Percentiles rank a stretch among this genome's conserved stretches.
phyloP scores from a whole-genome alignment of 2,797 vertebrate genomes.

The Anguilla obscura region DNA sequence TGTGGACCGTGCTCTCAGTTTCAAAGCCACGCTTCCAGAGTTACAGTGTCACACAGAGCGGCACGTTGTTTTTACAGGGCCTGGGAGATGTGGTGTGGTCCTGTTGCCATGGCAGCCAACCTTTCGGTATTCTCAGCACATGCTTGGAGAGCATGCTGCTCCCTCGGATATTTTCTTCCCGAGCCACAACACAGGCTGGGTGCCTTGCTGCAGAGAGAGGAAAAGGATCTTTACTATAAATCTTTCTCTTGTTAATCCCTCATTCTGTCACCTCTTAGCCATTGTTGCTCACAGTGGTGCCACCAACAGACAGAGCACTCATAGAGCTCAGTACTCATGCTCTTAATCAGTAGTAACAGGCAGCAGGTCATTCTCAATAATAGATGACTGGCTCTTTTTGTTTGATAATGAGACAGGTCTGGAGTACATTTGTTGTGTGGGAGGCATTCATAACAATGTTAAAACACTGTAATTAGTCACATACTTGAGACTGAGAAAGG shows the following conservation, averaged over 20 bases:
- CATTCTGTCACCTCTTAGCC: slow-evolving; percentile 23
- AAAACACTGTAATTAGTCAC: neutral
- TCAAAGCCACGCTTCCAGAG: slow-evolving; percentile 67
- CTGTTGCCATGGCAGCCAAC: slow-evolving; percentile 78
- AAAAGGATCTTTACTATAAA: slow-evolving; percentile 52
- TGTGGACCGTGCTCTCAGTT: slow-evolving; percentile 56
- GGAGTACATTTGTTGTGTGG: neutral
- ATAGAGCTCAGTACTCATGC: neutral
- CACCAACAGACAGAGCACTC: neutral
- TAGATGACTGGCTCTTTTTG: slow-evolving; percentile 6
- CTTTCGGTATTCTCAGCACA: slow-evolving; percentile 75
- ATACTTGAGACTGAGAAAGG: neutral
- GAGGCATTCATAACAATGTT: neutral
- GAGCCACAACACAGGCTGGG: slow-evolving; percentile 14
- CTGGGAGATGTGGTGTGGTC: slow-evolving; percentile 69
- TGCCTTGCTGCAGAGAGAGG: slow-evolving; percentile 35
- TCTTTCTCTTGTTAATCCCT: slow-evolving; percentile 44
- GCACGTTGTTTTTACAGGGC: slow-evolving; percentile 70
- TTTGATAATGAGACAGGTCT: slow-evolving; percentile 2
- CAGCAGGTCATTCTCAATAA: neutral
- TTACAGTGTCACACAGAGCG: slow-evolving; percentile 57
- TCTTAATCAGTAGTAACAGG: neutral
- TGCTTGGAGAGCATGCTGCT: slow-evolving; percentile 60
- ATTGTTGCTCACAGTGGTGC: neutral
- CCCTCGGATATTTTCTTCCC: slow-evolving; percentile 45